phyloP scores from a whole-genome alignment of 2,113 vertebrate species.

The Hemibates koningsi region DNA sequence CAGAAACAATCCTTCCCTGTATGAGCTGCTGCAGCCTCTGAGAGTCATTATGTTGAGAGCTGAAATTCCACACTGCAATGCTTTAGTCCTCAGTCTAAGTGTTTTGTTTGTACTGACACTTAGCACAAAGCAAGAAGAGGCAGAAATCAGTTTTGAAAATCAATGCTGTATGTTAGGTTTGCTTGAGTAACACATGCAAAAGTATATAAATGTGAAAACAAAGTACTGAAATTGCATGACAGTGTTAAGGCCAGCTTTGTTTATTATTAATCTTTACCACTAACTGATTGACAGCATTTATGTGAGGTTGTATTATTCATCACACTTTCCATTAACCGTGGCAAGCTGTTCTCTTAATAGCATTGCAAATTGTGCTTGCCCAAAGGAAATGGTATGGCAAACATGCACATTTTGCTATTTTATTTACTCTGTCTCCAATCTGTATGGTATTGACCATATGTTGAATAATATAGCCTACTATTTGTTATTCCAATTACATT shows the following conservation, averaged over 20 bases:
- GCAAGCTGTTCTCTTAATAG: constrained; percentile 42
- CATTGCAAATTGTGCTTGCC: constrained; percentile 21
- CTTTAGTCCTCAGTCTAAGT: constrained; percentile 43
- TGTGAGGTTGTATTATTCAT: constrained; percentile 48
- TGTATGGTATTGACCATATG: constrained; percentile 59
- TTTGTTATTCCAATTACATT: constrained; percentile 68
- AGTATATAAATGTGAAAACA: not conserved
- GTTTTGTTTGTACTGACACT: constrained; percentile 61
- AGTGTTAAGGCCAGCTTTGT: not conserved
- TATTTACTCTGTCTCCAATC: constrained; percentile 31
- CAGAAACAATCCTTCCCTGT: constrained; percentile 59
- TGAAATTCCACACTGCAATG: constrained; percentile 56
- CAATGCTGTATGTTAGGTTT: not conserved
- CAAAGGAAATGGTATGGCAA: constrained; percentile 46
- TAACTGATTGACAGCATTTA: constrained; percentile 48
- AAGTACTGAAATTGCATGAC: not conserved
- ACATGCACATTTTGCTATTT: constrained; percentile 46
- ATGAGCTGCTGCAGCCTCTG: constrained; percentile 52
- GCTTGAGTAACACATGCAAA: not conserved
- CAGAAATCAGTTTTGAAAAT: constrained; percentile 45
- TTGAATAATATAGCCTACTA: constrained; percentile 56
- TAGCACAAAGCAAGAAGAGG: constrained; percentile 27
- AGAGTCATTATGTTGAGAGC: constrained; percentile 60
- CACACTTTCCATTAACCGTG: constrained; percentile 38
- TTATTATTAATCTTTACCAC: constrained; percentile 31